Base-by-base conservation (phyloP, 2,888 invertebrate species). In the Acrobasis repandana region DNA sequence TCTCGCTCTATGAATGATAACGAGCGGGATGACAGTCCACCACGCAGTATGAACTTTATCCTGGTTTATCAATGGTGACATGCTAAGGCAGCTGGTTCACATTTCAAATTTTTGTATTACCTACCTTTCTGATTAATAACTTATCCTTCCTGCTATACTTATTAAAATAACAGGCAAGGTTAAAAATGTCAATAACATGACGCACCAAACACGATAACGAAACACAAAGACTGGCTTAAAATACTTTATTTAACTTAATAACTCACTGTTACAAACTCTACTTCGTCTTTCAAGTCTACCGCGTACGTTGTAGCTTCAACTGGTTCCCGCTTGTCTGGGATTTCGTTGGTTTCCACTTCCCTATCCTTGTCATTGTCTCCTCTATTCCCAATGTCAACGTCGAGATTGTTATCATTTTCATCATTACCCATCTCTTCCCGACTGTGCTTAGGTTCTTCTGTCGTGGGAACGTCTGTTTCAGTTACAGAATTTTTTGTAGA, bases 221-320 rank as follows among this genome's bases (percentile, higher is more conserved):
- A 43, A 46, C 4, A 38, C 20, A 18, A 14, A 11, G 2, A 11
- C n/a, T 34, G 4, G 15, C 9, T 16, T 36, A n/a, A 15, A 33
- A 47, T 43, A 28, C 11, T 51, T 51, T 51, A 52, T 33, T 38
- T 46, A 60, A 38, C 38, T 56, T 56, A 56, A 49, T 77, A 82
- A 51, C 67, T 74, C 15, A 86, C 74, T 1, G 89, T 86, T 11
- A 90, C 86, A 63, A 90, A 90, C 58, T 90, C 90, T 0, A 83
- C 70, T 9, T 89, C 86, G 56, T 85, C 75, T 20, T 83, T 85
- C 20, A 87, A 61, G 59, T 88, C 85, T 0, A 90, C 88, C 0
- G 88, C 77, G 65, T 90, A 88, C 0, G 88, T 90, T 0, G 90
- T 89, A 0, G 85, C 85, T 71, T 90, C 89, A 0, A 87, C 78